These are phyloP conservation scores for Phengaris arion DNA, from an alignment of 2,888 invertebrate genomes.

Conservation along the genomic window DNA sequence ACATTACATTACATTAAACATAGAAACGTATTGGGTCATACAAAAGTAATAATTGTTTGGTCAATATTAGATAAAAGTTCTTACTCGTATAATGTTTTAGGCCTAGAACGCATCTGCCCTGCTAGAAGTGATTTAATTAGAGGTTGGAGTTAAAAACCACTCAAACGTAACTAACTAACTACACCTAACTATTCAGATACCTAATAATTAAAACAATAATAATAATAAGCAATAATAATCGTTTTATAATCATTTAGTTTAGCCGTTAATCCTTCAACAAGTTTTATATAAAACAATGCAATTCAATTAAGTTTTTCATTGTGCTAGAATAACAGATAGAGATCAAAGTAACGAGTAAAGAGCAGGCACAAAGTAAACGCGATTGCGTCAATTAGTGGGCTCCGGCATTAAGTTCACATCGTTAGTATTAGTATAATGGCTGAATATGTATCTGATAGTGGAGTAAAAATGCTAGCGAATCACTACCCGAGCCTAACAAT, in stretches of 20 bases:
- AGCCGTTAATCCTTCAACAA: conserved; percentile 31
- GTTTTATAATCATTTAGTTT: neutral
- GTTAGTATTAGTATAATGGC: conserved; percentile 68
- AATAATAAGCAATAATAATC: conserved; percentile 2
- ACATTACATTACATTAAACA: too few species aligned
- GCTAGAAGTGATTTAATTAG: too few species aligned
- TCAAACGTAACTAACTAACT: neutral
- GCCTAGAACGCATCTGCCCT: too few species aligned
- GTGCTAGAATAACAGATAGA: conserved; percentile 55
- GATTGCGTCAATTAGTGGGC: conserved; percentile 67
- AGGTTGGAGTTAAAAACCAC: too few species aligned
- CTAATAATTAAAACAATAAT: neutral
- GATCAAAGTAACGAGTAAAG: conserved; percentile 51
- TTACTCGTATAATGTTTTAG: too few species aligned
- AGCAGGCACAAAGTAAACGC: conserved; percentile 61
- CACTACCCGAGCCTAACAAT: conserved; percentile 39
- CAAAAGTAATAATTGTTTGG: too few species aligned
- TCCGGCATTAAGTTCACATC: conserved; percentile 65
- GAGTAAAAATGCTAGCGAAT: conserved; percentile 39
- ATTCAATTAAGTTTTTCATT: conserved; percentile 56
- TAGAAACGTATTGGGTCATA: too few species aligned
- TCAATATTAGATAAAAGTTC: too few species aligned
- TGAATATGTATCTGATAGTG: conserved; percentile 48
- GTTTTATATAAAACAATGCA: conserved; percentile 41
- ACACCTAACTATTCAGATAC: neutral